phyloP scores from a whole-genome alignment of 2,888 invertebrate genomes.

The Macaria liturata region DNA sequence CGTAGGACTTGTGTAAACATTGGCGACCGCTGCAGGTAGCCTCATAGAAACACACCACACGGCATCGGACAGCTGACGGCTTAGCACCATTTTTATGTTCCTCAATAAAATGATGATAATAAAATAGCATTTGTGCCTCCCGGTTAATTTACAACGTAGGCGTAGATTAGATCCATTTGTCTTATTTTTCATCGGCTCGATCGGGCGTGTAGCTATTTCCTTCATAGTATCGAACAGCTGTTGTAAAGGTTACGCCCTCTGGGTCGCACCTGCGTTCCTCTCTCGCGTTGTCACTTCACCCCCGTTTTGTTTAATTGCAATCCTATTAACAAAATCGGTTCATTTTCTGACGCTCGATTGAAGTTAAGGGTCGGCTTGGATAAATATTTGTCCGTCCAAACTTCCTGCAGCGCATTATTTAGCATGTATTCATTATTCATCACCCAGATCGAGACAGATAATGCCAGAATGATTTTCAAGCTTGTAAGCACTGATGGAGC shows the following conservation, averaged over 20 bases:
- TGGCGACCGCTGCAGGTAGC: conserved; percentile 43
- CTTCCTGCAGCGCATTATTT: conserved; percentile 44
- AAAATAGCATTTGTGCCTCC: conserved; percentile 46
- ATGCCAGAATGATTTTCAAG: conserved; percentile 41
- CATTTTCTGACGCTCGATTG: conserved; percentile 53
- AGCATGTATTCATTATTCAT: conserved; percentile 47
- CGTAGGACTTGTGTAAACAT: conserved; percentile 50
- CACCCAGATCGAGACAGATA: conserved; percentile 42
- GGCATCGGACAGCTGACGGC: conserved; percentile 50
- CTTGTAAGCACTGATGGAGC: conserved; percentile 39
- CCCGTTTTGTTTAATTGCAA: conserved; percentile 66
- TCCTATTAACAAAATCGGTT: conserved; percentile 68
- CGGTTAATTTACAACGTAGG: conserved; percentile 53
- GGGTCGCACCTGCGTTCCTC: conserved; percentile 70
- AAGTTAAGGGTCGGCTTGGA: conserved; percentile 49
- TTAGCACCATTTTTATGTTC: conserved; percentile 45
- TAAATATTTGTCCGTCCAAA: conserved; percentile 50
- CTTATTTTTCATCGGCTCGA: conserved; percentile 54
- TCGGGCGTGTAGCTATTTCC: conserved; percentile 62
- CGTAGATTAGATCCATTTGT: conserved; percentile 60
- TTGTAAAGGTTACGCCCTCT: conserved; percentile 74
- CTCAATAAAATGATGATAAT: conserved; percentile 34
- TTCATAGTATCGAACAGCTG: conserved; percentile 70
- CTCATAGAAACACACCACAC: conserved; percentile 48
- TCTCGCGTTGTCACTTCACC: conserved; percentile 49